Evolutionary conservation across 2,113 vertebrate species (phyloP).

Genomic region (Steatornis caripensis): DNA sequence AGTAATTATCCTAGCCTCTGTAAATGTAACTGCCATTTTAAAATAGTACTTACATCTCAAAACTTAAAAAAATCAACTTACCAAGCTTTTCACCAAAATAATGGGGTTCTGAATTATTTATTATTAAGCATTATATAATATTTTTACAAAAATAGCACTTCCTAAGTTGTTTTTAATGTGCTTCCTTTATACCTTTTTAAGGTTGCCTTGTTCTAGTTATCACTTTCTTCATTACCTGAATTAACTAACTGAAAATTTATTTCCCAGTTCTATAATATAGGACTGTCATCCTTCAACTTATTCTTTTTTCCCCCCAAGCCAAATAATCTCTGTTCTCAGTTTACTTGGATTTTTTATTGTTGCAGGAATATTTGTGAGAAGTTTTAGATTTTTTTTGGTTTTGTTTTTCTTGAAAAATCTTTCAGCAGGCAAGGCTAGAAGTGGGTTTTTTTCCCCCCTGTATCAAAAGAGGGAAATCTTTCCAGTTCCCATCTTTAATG

Average conservation of each 20-base stretch:
- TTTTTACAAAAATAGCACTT: not conserved
- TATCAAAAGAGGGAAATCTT: not conserved
- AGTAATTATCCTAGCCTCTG: not conserved
- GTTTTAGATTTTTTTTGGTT: not conserved
- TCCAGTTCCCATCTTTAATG: not conserved
- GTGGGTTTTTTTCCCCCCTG: not conserved
- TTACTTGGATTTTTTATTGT: not conserved
- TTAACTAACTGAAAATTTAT: not conserved
- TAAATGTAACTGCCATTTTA: not conserved
- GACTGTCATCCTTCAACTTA: not conserved
- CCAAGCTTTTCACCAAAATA: not conserved
- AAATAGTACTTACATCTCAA: not conserved
- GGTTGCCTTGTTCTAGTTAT: not conserved
- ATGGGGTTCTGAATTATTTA: not conserved
- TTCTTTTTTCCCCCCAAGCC: rapidly evolving
- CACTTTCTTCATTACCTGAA: not conserved
- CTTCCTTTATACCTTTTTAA: not conserved
- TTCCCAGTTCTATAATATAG: not conserved
- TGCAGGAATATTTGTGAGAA: not conserved
- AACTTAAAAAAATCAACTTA: not conserved
- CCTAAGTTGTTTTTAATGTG: not conserved
- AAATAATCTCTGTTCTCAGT: not conserved
- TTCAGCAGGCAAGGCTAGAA: not conserved
- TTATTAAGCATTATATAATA: not conserved
- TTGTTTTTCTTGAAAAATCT: not conserved